Evolutionary conservation across 1,140 invertebrate genomes (phyloP).

Genomic region (Bicyclus anynana): DNA sequence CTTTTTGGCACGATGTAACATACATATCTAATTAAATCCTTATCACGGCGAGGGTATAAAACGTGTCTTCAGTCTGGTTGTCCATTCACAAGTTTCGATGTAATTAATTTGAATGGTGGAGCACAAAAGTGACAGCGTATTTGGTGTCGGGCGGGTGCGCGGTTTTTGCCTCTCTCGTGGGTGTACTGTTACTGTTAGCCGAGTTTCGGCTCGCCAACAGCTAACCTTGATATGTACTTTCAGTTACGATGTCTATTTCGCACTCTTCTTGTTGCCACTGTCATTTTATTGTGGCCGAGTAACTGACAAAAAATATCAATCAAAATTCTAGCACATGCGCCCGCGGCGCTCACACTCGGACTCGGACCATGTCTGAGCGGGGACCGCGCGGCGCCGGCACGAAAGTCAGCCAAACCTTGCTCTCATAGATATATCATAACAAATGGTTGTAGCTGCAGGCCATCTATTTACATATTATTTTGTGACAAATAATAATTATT

Average conservation of each 20-base stretch:
- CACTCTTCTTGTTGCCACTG: conserved; percentile 70
- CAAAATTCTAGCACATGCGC: conserved; percentile 75
- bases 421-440: not conserved
- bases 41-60: conserved; percentile 36
- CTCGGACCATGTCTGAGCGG: conserved; percentile 3
- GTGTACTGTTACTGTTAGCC: conserved; percentile 71
- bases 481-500: too few species aligned
- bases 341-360: conserved; percentile 43
- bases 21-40: conserved; percentile 57
- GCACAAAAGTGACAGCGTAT: conserved; percentile 60
- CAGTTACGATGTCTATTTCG: conserved; percentile 72
- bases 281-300: conserved; percentile 73
- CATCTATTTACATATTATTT: not conserved
- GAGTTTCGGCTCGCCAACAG: conserved; percentile 63
- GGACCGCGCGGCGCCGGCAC: not conserved
- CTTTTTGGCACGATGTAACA: conserved; percentile 34
- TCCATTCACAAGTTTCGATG: conserved; percentile 59
- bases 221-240: conserved; percentile 74
- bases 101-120: conserved; percentile 65
- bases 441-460: not conserved
- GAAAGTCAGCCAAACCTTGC: not conserved
- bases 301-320: conserved; percentile 76
- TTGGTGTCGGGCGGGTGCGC: conserved; percentile 44
- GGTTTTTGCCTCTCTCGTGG: conserved; percentile 56
- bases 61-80: conserved; percentile 31